These are phyloP conservation scores for Enteromius unitaeniatus DNA, from an alignment of 2,797 vertebrate genomes.

Conservation along the genomic window DNA sequence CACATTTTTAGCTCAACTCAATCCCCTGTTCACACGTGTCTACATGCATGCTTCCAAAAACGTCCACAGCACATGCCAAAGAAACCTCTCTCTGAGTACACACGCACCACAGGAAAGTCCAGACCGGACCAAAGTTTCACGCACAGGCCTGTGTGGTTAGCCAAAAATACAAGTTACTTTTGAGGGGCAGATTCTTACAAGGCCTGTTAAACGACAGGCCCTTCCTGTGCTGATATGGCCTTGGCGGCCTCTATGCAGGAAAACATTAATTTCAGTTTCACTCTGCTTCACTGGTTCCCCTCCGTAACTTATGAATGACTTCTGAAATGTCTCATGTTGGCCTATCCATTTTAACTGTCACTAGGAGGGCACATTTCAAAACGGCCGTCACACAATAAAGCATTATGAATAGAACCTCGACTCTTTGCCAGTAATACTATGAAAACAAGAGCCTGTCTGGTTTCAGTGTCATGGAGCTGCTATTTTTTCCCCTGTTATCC, in stretches of 20 bases:
- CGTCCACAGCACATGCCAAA: conserved; percentile 33
- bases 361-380: conserved; percentile 53
- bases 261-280: conserved; percentile 48
- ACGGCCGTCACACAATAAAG: conserved; percentile 42
- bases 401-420: conserved; percentile 29
- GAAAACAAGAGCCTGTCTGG: conserved; percentile 36
- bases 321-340: conserved; percentile 2
- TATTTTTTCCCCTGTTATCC: conserved; percentile 48
- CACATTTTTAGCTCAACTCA: conserved; percentile 43
- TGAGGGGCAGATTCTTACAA: conserved; percentile 62
- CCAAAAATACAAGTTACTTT: conserved; percentile 68
- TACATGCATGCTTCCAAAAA: conserved; percentile 24
- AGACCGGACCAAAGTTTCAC: background rate
- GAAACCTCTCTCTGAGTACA: conserved; percentile 25
- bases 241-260: conserved; percentile 37
- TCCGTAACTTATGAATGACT: background rate
- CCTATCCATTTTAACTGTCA: conserved; percentile 43
- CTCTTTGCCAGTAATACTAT: conserved; percentile 50
- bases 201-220: conserved; percentile 56
- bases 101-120: conserved; percentile 18
- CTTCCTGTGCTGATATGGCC: conserved; percentile 45
- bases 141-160: conserved; percentile 62
- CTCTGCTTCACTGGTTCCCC: conserved; percentile 27
- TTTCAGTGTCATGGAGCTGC: conserved; percentile 57
- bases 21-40: conserved; percentile 23